phyloP scores from a whole-genome alignment of 1,140 invertebrate genomes.

The Thereuonema tuberculata region DNA sequence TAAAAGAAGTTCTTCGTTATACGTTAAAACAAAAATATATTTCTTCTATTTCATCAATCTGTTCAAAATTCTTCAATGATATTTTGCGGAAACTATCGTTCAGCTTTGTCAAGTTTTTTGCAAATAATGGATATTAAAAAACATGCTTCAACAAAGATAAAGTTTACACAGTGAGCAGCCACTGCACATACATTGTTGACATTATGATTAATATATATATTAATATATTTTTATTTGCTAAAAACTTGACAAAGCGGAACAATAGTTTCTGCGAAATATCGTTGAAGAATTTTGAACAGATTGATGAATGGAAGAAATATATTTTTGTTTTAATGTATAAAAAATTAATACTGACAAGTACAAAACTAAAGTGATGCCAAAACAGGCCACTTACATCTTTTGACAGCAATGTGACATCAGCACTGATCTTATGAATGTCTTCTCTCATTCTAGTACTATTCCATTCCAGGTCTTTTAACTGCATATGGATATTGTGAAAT shows the following conservation, averaged over 20 bases:
- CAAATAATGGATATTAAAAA: too few species aligned
- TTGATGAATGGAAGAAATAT: too few species aligned
- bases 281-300: too few species aligned
- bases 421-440: constrained; percentile 12
- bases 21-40: background rate
- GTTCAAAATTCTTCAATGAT: too few species aligned
- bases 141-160: too few species aligned
- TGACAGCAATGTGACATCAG: constrained; percentile 12
- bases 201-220: background rate
- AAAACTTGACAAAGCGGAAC: background rate
- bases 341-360: background rate
- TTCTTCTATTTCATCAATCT: background rate
- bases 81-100: too few species aligned
- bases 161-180: too few species aligned
- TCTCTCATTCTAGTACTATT: constrained; percentile 12
- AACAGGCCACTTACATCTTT: constrained; percentile 9
- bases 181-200: too few species aligned
- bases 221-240: background rate
- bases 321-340: background rate
- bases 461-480: constrained; percentile 14
- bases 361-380: background rate
- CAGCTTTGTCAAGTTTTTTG: too few species aligned
- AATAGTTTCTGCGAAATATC: too few species aligned
- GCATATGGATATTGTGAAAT: constrained; percentile 16
- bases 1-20: background rate